Conservation (phyloP, 2,113 vertebrate species). For the Callithrix jacchus region DNA sequence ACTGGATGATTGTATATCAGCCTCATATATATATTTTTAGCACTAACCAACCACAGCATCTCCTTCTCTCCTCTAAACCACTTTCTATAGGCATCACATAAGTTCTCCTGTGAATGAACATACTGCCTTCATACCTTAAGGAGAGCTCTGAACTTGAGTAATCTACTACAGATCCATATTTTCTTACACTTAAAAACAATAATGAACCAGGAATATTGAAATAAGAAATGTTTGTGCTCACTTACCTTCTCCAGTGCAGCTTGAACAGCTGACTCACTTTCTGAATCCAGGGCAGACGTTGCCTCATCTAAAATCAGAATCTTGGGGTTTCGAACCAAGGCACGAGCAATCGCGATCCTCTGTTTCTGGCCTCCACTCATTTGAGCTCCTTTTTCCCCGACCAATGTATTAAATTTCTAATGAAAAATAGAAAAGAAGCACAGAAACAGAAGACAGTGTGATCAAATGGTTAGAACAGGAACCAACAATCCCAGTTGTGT, state of each 20-base stretch:
- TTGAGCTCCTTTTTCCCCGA: slow-evolving; percentile 79
- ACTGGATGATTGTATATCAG: background rate
- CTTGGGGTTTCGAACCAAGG: slow-evolving; percentile 79
- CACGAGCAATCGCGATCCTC: slow-evolving; percentile 77
- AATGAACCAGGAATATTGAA: background rate
- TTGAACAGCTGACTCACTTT: slow-evolving; percentile 78
- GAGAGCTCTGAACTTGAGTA: background rate
- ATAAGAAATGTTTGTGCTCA: background rate
- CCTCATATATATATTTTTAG: background rate
- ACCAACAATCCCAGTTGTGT: background rate
- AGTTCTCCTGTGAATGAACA: background rate
- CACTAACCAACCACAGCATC: background rate
- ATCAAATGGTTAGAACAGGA: slow-evolving; percentile 16
- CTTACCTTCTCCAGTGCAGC: slow-evolving; percentile 80
- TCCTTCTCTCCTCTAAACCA: background rate
- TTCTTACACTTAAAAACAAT: background rate
- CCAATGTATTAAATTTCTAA: slow-evolving; percentile 80
- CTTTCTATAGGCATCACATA: background rate
- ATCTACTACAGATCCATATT: background rate
- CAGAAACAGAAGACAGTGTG: background rate
- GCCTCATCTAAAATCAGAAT: slow-evolving; percentile 82
- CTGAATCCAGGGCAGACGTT: slow-evolving; percentile 79
- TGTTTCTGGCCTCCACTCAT: slow-evolving; percentile 79
- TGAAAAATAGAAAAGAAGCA: background rate
- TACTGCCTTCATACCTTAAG: background rate